These are phyloP conservation scores for Aspidiotus rigidus DNA, from an alignment of 2,888 invertebrate genomes.

Conservation along the genomic window DNA sequence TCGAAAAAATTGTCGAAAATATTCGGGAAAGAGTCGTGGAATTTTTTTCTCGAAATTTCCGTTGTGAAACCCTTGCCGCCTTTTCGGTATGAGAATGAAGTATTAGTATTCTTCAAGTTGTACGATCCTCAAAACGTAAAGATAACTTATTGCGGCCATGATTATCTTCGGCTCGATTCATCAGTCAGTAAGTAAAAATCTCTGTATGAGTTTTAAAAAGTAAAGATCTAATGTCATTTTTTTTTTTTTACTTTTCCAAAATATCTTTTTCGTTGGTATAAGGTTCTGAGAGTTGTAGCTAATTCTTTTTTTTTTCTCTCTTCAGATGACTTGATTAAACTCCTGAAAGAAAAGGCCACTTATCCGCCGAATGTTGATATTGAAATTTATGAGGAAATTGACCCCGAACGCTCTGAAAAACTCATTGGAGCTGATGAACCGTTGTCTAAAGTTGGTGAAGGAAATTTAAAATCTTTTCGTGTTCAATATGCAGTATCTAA, in stretches of 20 bases:
- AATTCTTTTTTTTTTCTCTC: not conserved
- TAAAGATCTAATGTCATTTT: too few relatives aligned
- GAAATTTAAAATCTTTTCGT: too few relatives aligned
- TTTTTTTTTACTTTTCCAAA: too few relatives aligned
- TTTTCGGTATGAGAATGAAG: too few relatives aligned
- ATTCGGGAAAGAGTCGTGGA: too few relatives aligned
- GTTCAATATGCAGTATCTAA: too few relatives aligned
- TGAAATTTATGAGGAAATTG: conserved; percentile 87
- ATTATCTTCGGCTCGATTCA: conserved; percentile 73
- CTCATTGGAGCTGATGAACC: conserved; percentile 72
- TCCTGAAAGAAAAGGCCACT: conserved; percentile 79
- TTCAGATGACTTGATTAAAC: conserved; percentile 68
- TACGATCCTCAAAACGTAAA: conserved; percentile 89
- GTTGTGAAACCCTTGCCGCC: too few relatives aligned
- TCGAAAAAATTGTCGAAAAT: too few relatives aligned
- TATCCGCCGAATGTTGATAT: conserved; percentile 77
- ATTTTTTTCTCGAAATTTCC: too few relatives aligned
- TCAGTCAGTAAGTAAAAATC: conserved; percentile 56
- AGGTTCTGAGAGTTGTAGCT: too few relatives aligned
- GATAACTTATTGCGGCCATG: conserved; percentile 93
- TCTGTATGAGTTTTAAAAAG: too few relatives aligned
- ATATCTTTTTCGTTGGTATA: too few relatives aligned
- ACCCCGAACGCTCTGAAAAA: conserved; percentile 77
- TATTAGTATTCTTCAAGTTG: conserved; percentile 35
- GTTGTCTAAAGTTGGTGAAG: conserved; percentile 61